Conservation (phyloP, 92 coral and sea anemone species). For the Palythoa heliodiscus region DNA sequence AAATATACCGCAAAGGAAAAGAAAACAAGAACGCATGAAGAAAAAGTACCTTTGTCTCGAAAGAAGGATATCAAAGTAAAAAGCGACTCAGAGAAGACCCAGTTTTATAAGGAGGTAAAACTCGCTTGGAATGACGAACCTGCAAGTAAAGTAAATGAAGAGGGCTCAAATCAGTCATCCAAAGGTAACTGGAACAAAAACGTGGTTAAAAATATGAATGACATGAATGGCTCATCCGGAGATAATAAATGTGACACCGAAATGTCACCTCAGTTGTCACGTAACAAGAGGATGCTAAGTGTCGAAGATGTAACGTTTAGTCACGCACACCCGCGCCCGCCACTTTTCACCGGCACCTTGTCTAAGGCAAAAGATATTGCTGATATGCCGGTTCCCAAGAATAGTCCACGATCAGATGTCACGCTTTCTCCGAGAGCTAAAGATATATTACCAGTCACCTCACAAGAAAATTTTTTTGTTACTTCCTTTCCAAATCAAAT, state of each 20-base stretch:
- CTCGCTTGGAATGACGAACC: conserved; percentile 57
- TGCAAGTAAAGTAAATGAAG: background rate
- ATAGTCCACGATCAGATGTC: background rate
- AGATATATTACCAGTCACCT: background rate
- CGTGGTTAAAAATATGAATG: background rate
- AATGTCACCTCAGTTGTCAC: conserved; percentile 2
- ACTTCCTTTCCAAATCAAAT: conserved; percentile 1
- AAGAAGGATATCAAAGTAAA: conserved; percentile 24
- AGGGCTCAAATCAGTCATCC: background rate
- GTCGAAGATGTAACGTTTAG: conserved; percentile 29
- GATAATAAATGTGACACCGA: background rate
- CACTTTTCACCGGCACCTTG: background rate
- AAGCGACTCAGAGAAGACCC: conserved; percentile 7
- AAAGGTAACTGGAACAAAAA: background rate
- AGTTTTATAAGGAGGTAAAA: conserved; percentile 8
- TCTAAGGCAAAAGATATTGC: background rate
- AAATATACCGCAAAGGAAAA: background rate
- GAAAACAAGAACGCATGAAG: conserved; percentile 21
- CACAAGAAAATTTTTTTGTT: background rate
- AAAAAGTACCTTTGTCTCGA: conserved; percentile 32
- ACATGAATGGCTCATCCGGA: background rate
- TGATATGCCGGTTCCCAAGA: background rate
- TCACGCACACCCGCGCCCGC: conserved; percentile 28
- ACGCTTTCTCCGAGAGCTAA: conserved; percentile 4
- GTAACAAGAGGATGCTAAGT: conserved; percentile 11